Percentiles rank a stretch among this genome's conserved stretches.
Conservation (phyloP, 2,113 vertebrate genomes). For the Coptodon bakossiorum region DNA sequence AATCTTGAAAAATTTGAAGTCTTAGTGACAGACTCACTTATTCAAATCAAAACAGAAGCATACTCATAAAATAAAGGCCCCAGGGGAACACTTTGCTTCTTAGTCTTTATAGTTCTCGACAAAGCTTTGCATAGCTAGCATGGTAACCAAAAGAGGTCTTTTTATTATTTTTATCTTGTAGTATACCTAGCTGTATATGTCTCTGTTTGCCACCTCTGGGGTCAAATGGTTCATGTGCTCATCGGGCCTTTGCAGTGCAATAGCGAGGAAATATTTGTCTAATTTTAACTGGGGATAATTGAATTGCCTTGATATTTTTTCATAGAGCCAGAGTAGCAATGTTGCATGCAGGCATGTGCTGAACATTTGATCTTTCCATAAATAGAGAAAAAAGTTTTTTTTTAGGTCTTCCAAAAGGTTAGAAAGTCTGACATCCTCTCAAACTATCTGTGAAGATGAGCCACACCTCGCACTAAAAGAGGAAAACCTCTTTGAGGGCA, state of each 20-base stretch:
- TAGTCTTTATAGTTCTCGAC: not conserved
- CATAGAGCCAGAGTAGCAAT: conserved; percentile 33
- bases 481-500: not conserved
- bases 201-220: not conserved
- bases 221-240: conserved; percentile 35
- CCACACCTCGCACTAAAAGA: not conserved
- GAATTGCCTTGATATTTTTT: conserved; percentile 56
- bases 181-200: not conserved
- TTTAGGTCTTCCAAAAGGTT: not conserved
- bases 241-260: conserved; percentile 3
- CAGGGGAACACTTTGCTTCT: not conserved
- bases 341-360: not conserved
- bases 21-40: not conserved
- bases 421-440: not conserved
- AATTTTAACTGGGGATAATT: conserved; percentile 67
- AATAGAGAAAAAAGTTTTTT: not conserved
- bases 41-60: not conserved
- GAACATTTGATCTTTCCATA: conserved; percentile 11
- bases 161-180: not conserved
- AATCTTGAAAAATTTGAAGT: not conserved
- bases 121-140: not conserved
- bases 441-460: not conserved
- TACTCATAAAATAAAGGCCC: not conserved
- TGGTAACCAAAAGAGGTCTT: not conserved
- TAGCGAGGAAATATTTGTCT: conserved; percentile 59